phyloP scores from a whole-genome alignment of 2,888 invertebrate species.

The Lottia gigantea region DNA sequence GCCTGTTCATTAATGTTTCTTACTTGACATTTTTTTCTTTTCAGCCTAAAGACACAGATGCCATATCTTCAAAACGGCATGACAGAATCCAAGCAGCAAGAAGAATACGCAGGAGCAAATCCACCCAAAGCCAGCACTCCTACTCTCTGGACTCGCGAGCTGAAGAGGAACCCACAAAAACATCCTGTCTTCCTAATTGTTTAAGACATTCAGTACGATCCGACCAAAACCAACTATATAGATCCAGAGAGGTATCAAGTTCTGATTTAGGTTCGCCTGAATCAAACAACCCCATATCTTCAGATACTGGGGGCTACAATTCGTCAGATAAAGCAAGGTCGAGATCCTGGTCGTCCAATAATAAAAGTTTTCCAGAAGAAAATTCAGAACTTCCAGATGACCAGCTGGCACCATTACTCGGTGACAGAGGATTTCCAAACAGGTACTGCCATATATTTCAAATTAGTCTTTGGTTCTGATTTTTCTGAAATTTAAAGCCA shows the following conservation, averaged over 20 bases:
- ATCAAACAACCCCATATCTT: constrained; percentile 49
- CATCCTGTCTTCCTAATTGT: constrained; percentile 60
- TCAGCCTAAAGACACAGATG: constrained; percentile 60
- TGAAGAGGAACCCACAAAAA: constrained; percentile 41
- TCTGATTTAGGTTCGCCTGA: constrained; percentile 51
- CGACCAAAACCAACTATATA: constrained; percentile 31
- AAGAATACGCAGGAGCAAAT: constrained; percentile 53
- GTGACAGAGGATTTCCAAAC: not conserved
- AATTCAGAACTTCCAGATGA: constrained; percentile 28
- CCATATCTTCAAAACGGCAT: constrained; percentile 52
- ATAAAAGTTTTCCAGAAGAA: constrained; percentile 29
- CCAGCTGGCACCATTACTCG: constrained; percentile 27
- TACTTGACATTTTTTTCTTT: constrained; percentile 17
- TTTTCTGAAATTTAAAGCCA: no score
- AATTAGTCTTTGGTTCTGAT: not conserved
- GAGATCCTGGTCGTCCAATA: constrained; percentile 30
- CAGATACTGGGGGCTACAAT: constrained; percentile 30
- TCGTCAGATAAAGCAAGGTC: constrained; percentile 19
- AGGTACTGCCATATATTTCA: not conserved
- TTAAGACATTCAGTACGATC: constrained; percentile 53
- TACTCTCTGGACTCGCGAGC: constrained; percentile 42
- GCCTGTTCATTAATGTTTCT: no score
- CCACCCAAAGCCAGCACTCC: constrained; percentile 51
- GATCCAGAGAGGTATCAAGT: constrained; percentile 38
- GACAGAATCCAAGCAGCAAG: constrained; percentile 57